These are phyloP conservation scores for Rhagonycha fulva DNA, from an alignment of 2,888 invertebrate genomes.

Conservation along the genomic window DNA sequence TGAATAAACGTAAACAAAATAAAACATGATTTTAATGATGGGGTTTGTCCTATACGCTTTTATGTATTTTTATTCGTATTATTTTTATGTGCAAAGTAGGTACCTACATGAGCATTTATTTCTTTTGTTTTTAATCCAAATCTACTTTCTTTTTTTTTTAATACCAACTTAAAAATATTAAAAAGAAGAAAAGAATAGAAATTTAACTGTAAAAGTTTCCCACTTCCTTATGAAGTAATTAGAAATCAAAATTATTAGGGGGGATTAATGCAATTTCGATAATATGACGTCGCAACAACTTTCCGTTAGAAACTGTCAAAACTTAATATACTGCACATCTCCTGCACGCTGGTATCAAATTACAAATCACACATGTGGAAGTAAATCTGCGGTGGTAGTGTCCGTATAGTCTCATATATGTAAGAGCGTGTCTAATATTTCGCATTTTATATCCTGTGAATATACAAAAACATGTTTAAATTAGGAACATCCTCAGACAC, in stretches of 20 bases:
- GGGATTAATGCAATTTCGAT: background rate
- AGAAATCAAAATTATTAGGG: background rate
- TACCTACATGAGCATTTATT: background rate
- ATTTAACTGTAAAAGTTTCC: background rate
- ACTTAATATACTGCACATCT: conserved; percentile 6
- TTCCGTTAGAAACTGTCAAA: conserved; percentile 13
- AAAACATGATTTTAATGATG: background rate
- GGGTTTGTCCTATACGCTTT: background rate
- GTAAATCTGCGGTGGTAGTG: conserved; percentile 11
- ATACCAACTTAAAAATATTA: too few relatives aligned
- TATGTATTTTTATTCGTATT: background rate
- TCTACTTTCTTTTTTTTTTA: background rate
- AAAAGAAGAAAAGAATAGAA: too few relatives aligned
- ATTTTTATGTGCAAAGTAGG: background rate
- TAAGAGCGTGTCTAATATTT: background rate
- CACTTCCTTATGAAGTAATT: background rate
- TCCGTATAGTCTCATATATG: background rate
- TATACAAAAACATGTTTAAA: background rate
- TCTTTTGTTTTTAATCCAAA: background rate
- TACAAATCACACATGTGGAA: conserved; percentile 12
- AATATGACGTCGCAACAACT: background rate
- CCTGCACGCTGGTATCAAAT: conserved; percentile 3
- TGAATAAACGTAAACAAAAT: background rate
- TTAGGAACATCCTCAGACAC: background rate
- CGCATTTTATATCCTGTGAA: background rate